Evolutionary conservation across 2,797 vertebrate genomes (phyloP), one percentile per base, ranked within the genome.

Genomic region (Paedocypris micromegethes): DNA sequence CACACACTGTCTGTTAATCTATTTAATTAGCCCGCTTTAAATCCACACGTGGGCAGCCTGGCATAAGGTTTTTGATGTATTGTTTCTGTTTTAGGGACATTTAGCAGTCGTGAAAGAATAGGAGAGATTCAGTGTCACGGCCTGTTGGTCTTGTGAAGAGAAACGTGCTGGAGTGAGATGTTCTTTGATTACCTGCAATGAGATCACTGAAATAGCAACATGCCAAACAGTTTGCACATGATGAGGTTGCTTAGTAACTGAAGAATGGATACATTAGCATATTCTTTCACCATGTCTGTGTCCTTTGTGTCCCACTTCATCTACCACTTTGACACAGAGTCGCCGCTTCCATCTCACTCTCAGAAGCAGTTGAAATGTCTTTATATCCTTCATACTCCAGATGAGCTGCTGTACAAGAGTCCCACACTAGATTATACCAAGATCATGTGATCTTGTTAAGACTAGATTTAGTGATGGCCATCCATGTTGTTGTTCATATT

Each of bases 201-300:
- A 58, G 64, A 45, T 60, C 57, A 68, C 49, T 53, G 4, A 68
- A 60, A 47, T 41, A 60, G 48, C 40, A 59, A 40, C 66, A 52
- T 40, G 55, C 3, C 5, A 44, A 66, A 2, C 0, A 2, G 37
- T 47, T 59, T 68, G 57, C 46, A 23, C 49, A 52, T 46, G 41
- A 67, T 59, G 23, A 47, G 37, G 66, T 68, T 68, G 66, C 66
- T 68, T 68, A 68, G 66, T 53, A 68, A 68, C 66, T 46, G 57
- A 7, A 4, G 1, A 52, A 58, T 0, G 4, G 46, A 5, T 2
- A 44, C 39, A 67, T 58, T 23, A 52, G 2, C 9, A 53, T 50
- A 53, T 41, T 60, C 66, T 45, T 43, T 66, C 4, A 49, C n/a
- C 3, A 39, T 3, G 1, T 37, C 37, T 5, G 9, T 52, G 42